Base-by-base conservation (phyloP, 2,797 vertebrate species). In the Myiotriccus ornatus region DNA sequence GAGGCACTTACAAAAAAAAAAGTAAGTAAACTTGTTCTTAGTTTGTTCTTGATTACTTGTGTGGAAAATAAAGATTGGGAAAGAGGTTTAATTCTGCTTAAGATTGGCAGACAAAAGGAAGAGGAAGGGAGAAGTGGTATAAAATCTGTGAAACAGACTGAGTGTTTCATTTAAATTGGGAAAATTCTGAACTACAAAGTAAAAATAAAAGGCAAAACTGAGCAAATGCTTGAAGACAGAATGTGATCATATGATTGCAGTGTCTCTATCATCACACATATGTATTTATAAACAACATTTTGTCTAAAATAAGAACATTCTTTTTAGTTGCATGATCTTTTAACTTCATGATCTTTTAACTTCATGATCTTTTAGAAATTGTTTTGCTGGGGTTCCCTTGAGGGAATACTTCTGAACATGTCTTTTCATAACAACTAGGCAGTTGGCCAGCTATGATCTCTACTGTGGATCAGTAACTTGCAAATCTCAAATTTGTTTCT, bases 391-490 rank as follows among this genome's bases (percentile, higher is more conserved):
- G 53, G 14, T 75, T 87, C 82, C 43, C 73, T 79, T 63, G 56
- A 79, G 55, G 50, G 28, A 90, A 73, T 81, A 74, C 43, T 69
- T 92, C 62, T 88, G 88, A 89, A 89, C 15, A 65, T 68, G 22
- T 92, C 50, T 90, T 96, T 91, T 93, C 65, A 63, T 91, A 88
- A 76, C 37, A 79, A 3, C 17, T 69, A 81, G 62, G 76, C 91
- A 89, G 34, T 43, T 78, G 43, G 43, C 65, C 87, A 91, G 32
- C 62, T 75, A 32, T 65, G 87, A 86, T 87, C 62, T 89, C 82
- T 84, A 11, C 53, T 71, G 20, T 0, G 2, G 35, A 84, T 71
- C 62, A 59, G 53, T 34, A 73, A 86, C 86, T 76, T 81, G 50
- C 41, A 60, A 17, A 17, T n/a, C 78, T 67, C 78, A 86, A 69